These are phyloP conservation scores for Caenorhabditis sp. DNA, from an alignment of 2,888 invertebrate genomes.

Conservation along the genomic window DNA sequence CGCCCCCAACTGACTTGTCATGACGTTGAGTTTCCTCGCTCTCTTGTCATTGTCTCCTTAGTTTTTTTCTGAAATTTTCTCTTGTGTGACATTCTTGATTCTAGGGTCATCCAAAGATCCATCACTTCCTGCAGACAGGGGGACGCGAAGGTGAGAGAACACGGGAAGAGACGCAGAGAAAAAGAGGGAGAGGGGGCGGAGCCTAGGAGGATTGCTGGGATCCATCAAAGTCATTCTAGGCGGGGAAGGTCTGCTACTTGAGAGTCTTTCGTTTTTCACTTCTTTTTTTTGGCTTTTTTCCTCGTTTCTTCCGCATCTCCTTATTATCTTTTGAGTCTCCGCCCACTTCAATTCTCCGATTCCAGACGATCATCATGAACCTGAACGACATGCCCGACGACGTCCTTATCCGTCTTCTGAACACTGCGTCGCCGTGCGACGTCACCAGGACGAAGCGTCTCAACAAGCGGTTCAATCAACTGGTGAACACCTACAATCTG, in stretches of 20 bases:
- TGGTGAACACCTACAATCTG: constrained; percentile 57
- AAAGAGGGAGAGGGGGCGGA: constrained; percentile 22
- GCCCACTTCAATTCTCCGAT: neutral
- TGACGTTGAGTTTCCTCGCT: constrained; percentile 19
- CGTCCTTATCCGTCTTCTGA: constrained; percentile 55
- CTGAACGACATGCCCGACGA: constrained; percentile 60
- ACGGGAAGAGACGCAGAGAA: too few species aligned
- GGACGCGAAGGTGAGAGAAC: constrained; percentile 14
- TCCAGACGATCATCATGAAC: constrained; percentile 37
- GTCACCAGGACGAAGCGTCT: constrained; percentile 49
- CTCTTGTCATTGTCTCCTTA: constrained; percentile 9
- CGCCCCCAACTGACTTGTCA: neutral
- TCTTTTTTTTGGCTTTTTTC: too few species aligned
- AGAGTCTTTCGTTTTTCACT: neutral
- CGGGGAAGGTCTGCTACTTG: neutral
- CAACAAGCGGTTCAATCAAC: constrained; percentile 44
- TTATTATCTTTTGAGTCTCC: neutral
- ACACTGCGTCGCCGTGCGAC: constrained; percentile 41
- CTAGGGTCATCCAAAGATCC: neutral
- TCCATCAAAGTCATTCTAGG: neutral
- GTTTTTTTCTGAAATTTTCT: constrained; percentile 1
- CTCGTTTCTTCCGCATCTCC: too few species aligned
- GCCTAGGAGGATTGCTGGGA: neutral
- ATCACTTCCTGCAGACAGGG: constrained; percentile 25
- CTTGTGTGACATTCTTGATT: constrained; percentile 12